phyloP scores from a whole-genome alignment of 1,140 invertebrate genomes.

The Euschistus heros region DNA sequence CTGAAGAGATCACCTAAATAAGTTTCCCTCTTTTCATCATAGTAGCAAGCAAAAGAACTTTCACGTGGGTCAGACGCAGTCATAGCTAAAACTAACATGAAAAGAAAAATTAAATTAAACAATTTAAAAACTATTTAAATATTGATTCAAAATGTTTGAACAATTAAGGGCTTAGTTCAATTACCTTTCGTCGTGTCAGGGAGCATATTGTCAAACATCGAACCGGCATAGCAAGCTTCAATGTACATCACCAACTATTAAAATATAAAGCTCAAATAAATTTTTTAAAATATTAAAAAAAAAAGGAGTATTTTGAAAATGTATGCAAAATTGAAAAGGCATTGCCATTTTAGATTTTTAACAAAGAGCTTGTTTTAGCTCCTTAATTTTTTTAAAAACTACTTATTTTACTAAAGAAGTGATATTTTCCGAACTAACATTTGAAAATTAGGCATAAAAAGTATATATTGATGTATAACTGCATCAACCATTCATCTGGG shows the following conservation, averaged over 20 bases:
- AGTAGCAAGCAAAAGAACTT: slow-evolving; percentile 50
- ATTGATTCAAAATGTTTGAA: neutral
- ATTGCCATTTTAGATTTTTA: too few relatives aligned
- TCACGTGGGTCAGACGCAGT: slow-evolving; percentile 51
- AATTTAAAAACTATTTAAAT: slow-evolving; percentile 31
- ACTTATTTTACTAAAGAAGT: too few relatives aligned
- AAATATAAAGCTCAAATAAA: neutral
- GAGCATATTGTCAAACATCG: slow-evolving; percentile 53
- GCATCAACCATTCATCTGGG: too few relatives aligned
- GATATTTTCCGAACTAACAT: too few relatives aligned
- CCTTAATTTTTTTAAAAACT: too few relatives aligned
- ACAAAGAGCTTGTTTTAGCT: too few relatives aligned
- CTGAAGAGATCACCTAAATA: slow-evolving; percentile 51
- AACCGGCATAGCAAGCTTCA: slow-evolving; percentile 56
- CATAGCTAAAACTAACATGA: slow-evolving; percentile 55
- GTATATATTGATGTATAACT: too few relatives aligned
- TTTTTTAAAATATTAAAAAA: too few relatives aligned
- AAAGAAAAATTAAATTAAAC: too few relatives aligned
- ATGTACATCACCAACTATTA: slow-evolving; percentile 50
- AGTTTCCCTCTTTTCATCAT: slow-evolving; percentile 39
- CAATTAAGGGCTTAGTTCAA: slow-evolving; percentile 23
- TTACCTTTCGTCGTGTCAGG: slow-evolving; percentile 44
- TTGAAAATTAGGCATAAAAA: too few relatives aligned
- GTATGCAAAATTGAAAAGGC: too few relatives aligned
- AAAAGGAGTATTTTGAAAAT: too few relatives aligned